phyloP scores from a whole-genome alignment of 30 jellyfish, hydroid and myxozoan species.

The Calvadosia cruxmelitensis region DNA sequence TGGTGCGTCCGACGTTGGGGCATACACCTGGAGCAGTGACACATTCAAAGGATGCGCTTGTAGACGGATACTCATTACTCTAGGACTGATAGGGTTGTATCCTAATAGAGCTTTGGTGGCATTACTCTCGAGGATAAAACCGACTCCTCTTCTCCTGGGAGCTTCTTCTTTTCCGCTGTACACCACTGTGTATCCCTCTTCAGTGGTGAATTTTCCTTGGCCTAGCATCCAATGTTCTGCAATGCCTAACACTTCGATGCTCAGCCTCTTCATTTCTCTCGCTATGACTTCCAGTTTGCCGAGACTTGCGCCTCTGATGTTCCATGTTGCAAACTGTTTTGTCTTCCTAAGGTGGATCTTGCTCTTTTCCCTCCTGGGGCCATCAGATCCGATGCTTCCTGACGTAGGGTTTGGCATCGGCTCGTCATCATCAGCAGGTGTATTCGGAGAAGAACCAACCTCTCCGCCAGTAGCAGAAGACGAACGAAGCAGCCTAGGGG shows the following conservation, averaged over 20 bases:
- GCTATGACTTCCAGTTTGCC: constrained; percentile 11
- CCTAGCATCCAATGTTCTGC: constrained; percentile 9
- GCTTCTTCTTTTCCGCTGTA: constrained; percentile 8
- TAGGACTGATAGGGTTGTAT: constrained; percentile 3
- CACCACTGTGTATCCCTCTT: constrained; percentile 2
- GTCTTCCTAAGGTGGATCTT: too few relatives aligned
- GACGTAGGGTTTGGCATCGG: too few relatives aligned
- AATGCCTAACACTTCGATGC: constrained; percentile 14
- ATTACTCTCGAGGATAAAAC: constrained; percentile 9
- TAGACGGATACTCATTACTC: constrained; percentile 10
- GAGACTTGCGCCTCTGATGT: too few relatives aligned
- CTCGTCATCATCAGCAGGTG: too few relatives aligned
- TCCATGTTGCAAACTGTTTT: too few relatives aligned
- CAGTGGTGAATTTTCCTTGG: constrained; percentile 4
- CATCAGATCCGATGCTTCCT: too few relatives aligned
- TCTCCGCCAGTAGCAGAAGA: too few relatives aligned
- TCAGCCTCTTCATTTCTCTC: constrained; percentile 1
- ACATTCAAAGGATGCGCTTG: constrained; percentile 11
- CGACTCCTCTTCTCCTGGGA: constrained; percentile 21
- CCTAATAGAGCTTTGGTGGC: not conserved
- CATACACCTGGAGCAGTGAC: constrained; percentile 2
- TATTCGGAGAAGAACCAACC: too few relatives aligned
- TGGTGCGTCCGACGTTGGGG: constrained; percentile 15
- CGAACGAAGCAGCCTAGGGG: too few relatives aligned
- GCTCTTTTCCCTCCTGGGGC: too few relatives aligned